Base-by-base conservation (phyloP, 2,113 vertebrate genomes). In the Poecile atricapillus region DNA sequence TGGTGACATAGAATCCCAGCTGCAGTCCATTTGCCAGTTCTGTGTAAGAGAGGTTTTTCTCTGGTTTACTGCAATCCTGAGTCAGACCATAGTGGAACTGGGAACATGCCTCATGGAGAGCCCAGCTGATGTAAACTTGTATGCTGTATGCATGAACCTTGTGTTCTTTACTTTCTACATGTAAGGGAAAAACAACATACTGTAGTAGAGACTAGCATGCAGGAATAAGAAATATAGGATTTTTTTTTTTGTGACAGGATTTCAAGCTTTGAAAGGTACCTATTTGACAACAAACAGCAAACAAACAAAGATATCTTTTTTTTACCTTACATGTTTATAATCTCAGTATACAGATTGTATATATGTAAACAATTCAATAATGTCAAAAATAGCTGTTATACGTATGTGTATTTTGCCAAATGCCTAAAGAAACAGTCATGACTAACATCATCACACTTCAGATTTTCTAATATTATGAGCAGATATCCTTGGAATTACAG, bases 121-220 rank as follows among this genome's bases (percentile, higher is more conserved):
- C 97, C 97, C 96, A 87, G 95, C 96, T 67, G 68, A 97, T 98
- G 97, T 98, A 98, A 97, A 96, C 98, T 98, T 97, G 94, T 98
- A 97, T 28, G 97, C 98, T 98, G 95, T 98, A 97, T 99, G 99
- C 99, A 99, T 99, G 99, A 98, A 97, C 97, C 98, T 98, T 96
- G 97, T 97, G 97, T 98, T 98, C 97, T 98, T 98, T 97, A 94
- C 97, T 97, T 98, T 98, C 97, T 97, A 97, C 93, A 90, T 97
- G 96, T 97, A 98, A 97, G 95, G 94, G 79, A 82, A 90, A 97
- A 97, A 97, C 96, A 95, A 97, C 95, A 96, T 97, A 97, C 95
- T 90, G 75, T 97, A 97, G 91, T 98, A 98, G 97, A 97, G 97
- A 97, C 96, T 98, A 98, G 99, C 99, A 99, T 99, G 99, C 97